Evolutionary conservation across 2,888 invertebrate genomes (phyloP), one percentile per base, ranked within the genome.

Genomic region (Chymomyza fuscimana): DNA sequence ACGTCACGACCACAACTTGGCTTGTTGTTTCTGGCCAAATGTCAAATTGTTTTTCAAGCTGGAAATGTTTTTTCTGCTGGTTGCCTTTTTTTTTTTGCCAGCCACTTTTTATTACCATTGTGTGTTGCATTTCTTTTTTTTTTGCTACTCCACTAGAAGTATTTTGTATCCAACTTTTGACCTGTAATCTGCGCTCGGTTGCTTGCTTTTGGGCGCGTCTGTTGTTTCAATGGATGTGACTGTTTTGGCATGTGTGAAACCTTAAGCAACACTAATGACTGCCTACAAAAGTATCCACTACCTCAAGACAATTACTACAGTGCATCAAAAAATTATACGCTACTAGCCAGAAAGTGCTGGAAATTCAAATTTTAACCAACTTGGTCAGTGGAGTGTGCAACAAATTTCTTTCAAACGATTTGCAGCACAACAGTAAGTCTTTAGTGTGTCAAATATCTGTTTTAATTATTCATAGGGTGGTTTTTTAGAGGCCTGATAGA

Each of bases 11-110:
- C 67, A 69, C 77, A 67, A 60, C 52, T 58, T 58, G 58, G 58
- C 52, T 10, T 54, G 46, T 36, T 74, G 65, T 74, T 80, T 72
- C 78, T 87, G 86, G 83, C 83, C 87, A 83, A 83, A 86, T 87
- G 86, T 87, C 85, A 86, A 86, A 87, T 87, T 87, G 85, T 87
- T 86, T 86, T 86, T 80, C 81, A 81, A 85, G 81, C 81, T 72
- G 73, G 73, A 50, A 65, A 77, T 59, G 40, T 40, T 36, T 69
- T 40, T 32, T 32, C 32, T 32, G 32, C 6, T 32, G 7, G 32
- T 32, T 32, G 32, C 32, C 32, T 32, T 56, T 62, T 81, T 62
- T 81, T 86, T 74, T 74, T 69, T 73, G 74, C 68, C 71, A 74
- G 70, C 69, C 69, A 73, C 72, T 82, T 84, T 86, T 86, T 86